Conservation (phyloP, 2,797 vertebrate genomes). For the Hypotaenidia philippensis region DNA sequence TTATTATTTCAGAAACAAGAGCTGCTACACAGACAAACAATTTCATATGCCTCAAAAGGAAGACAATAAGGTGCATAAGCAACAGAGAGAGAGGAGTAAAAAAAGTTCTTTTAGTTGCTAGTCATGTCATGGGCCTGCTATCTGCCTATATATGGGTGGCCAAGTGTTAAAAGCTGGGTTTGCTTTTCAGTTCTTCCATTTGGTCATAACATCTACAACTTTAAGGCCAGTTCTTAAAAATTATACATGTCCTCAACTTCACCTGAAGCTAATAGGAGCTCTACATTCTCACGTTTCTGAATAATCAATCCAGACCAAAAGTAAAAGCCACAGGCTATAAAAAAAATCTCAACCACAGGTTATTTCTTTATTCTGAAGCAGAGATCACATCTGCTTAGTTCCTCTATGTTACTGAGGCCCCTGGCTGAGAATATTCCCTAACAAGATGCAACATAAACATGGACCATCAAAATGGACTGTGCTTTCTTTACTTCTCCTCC, state of each 20-base stretch:
- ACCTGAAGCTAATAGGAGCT: not conserved
- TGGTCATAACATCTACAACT: not conserved
- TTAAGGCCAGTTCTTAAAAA: not conserved
- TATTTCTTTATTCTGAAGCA: not conserved
- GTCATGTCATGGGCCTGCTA: not conserved
- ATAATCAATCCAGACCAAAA: not conserved
- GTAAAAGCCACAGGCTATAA: not conserved
- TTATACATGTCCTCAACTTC: not conserved
- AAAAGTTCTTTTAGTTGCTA: not conserved
- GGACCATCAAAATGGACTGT: not conserved
- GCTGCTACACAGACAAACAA: not conserved
- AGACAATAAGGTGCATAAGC: not conserved
- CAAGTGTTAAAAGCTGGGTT: not conserved
- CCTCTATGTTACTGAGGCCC: not conserved
- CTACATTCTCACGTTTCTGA: not conserved
- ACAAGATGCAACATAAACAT: not conserved
- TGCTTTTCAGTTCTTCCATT: not conserved
- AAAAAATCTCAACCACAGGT: not conserved
- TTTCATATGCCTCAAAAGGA: not conserved
- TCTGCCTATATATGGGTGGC: not conserved
- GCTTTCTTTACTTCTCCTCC: slow-evolving; percentile 36
- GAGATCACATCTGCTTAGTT: not conserved
- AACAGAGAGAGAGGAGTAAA: not conserved
- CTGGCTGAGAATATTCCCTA: not conserved
- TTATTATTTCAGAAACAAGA: slow-evolving; percentile 17